Percentiles rank a stretch among this genome's conserved stretches.
Conservation (phyloP, 2,888 invertebrate species). For the Tortrix viridana region DNA sequence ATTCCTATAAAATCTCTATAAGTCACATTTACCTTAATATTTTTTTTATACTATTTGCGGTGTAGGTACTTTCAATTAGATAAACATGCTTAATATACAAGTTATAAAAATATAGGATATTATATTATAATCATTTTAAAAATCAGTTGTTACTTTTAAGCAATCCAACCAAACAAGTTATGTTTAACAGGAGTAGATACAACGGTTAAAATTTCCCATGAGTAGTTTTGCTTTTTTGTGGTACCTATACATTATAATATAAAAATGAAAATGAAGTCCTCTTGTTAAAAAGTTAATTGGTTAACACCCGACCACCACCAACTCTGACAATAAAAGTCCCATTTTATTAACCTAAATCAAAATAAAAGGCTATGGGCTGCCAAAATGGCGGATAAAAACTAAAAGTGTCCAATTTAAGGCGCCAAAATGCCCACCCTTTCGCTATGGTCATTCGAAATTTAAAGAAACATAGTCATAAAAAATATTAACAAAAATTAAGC, state of each 20-base stretch:
- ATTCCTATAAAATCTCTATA: too few species aligned
- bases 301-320: conserved; percentile 27
- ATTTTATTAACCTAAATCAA: conserved; percentile 56
- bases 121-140: too few species aligned
- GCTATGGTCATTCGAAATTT: conserved; percentile 64
- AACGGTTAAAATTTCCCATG: too few species aligned
- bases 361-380: conserved; percentile 53
- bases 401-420: conserved; percentile 60
- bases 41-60: too few species aligned
- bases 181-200: too few species aligned
- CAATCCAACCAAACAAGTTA: too few species aligned
- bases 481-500: conserved; percentile 57
- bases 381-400: conserved; percentile 53
- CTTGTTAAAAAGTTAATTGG: conserved; percentile 25
- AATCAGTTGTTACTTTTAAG: too few species aligned
- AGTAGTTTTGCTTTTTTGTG: neutral
- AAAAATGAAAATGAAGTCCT: neutral
- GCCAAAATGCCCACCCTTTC: conserved; percentile 70
- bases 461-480: conserved; percentile 36
- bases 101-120: too few species aligned
- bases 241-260: neutral
- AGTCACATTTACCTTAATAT: too few species aligned
- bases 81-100: too few species aligned
- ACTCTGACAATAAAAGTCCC: conserved; percentile 40
- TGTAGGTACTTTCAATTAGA: too few species aligned